These are phyloP conservation scores for Phoenicopterus ruber DNA, from an alignment of 2,113 vertebrate species.

Conservation along the genomic window DNA sequence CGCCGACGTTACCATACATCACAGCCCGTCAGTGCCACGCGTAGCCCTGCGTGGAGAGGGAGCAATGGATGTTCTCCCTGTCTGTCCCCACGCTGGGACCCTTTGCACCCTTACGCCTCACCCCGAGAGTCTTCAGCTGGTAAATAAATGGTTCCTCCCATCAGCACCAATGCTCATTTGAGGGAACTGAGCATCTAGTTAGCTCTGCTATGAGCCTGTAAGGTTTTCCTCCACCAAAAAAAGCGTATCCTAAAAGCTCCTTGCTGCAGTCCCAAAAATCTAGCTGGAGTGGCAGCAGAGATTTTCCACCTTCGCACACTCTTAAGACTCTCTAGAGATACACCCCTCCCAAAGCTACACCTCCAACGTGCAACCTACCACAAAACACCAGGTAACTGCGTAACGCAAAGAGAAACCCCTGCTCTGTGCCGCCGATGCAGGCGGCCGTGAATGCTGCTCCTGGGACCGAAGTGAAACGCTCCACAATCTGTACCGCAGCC, in stretches of 20 bases:
- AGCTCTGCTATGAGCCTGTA: not conserved
- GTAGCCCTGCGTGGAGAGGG: accelerated
- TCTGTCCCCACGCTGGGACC: not conserved
- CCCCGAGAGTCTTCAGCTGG: not conserved
- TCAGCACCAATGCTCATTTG: accelerated
- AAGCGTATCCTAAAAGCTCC: not conserved
- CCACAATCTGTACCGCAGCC: not conserved
- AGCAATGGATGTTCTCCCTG: accelerated
- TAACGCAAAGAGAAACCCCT: not conserved
- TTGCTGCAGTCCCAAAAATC: not conserved
- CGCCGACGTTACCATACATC: accelerated
- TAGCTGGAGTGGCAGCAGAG: not conserved
- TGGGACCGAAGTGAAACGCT: not conserved
- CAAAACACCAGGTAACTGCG: not conserved
- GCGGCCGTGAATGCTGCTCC: not conserved
- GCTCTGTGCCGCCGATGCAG: not conserved
- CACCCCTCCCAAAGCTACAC: not conserved
- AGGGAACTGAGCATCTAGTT: not conserved
- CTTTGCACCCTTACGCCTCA: not conserved
- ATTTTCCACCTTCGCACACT: not conserved
- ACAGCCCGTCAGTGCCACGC: not conserved
- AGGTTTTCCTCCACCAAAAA: not conserved
- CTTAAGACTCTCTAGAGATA: not conserved
- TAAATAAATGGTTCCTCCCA: not conserved
- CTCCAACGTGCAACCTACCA: not conserved